A percentile compares a stretch with the other conserved stretches of the same genome.
Conservation (phyloP, 1,140 invertebrate genomes). For the Archivesica marissinica region DNA sequence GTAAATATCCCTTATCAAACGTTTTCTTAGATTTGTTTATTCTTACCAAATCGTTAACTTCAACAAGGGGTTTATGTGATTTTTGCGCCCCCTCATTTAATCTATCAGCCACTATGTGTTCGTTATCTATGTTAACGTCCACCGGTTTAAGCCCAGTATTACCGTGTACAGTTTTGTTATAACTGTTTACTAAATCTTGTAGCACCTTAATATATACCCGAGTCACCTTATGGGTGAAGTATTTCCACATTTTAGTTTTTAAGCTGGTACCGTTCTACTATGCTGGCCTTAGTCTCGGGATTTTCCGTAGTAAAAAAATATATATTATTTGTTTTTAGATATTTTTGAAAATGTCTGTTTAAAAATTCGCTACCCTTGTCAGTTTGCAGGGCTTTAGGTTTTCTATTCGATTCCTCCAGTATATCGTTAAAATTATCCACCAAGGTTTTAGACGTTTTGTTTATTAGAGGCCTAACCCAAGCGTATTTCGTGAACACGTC, state of each 20-base stretch:
- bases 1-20: too few species aligned
- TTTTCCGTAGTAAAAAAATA: slow-evolving; percentile 32
- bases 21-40: too few species aligned
- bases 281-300: slow-evolving; percentile 35
- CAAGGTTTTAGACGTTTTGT: neutral
- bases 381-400: neutral
- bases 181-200: neutral
- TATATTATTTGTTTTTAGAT: neutral
- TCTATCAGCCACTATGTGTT: too few species aligned
- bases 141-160: too few species aligned
- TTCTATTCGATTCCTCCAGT: neutral
- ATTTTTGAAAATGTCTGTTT: slow-evolving; percentile 13
- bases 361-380: slow-evolving; percentile 18
- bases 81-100: too few species aligned
- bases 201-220: slow-evolving; percentile 34
- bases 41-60: too few species aligned
- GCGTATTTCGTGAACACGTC: neutral
- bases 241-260: slow-evolving; percentile 44
- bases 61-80: too few species aligned
- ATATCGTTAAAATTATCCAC: neutral
- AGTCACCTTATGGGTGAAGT: slow-evolving; percentile 31
- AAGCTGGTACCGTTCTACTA: slow-evolving; percentile 44
- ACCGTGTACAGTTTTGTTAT: too few species aligned
- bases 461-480: neutral
- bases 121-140: too few species aligned